Evolutionary conservation across 2,113 vertebrate genomes (phyloP).

Genomic region (Colinus virginianus): DNA sequence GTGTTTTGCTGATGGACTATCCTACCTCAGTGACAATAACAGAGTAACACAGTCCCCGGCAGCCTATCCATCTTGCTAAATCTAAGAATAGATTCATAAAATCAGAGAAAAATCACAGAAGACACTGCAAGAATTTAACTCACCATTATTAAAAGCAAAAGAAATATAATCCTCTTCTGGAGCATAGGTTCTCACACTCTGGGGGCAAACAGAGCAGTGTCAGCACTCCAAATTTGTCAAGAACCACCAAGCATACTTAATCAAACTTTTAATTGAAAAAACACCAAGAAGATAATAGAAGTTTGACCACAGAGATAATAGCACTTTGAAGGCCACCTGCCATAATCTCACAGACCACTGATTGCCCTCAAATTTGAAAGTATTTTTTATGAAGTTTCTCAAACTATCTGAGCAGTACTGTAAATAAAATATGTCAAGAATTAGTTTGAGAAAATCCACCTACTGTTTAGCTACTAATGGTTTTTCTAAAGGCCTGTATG

Average conservation of each 20-base stretch:
- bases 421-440: not conserved
- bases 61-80: constrained; percentile 74
- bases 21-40: constrained; percentile 73
- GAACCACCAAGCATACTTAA: constrained; percentile 50
- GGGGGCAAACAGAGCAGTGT: constrained; percentile 56
- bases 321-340: constrained; percentile 23
- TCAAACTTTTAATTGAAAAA: constrained; percentile 53
- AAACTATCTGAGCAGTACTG: not conserved
- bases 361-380: not conserved
- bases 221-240: constrained; percentile 1
- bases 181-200: constrained; percentile 55
- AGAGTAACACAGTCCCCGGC: constrained; percentile 63
- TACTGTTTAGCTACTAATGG: not conserved
- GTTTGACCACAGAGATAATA: not conserved
- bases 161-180: constrained; percentile 16
- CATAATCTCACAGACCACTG: not conserved
- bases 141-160: constrained; percentile 35
- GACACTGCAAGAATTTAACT: constrained; percentile 31
- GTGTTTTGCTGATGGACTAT: constrained; percentile 80
- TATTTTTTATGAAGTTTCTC: not conserved
- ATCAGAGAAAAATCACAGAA: constrained; percentile 69
- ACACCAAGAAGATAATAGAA: constrained; percentile 3
- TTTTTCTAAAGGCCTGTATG: not conserved
- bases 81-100: constrained; percentile 75
- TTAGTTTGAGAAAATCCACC: not conserved